Conservation (phyloP, 2,797 vertebrate genomes). For the Lepilemur ruficaudatus region DNA sequence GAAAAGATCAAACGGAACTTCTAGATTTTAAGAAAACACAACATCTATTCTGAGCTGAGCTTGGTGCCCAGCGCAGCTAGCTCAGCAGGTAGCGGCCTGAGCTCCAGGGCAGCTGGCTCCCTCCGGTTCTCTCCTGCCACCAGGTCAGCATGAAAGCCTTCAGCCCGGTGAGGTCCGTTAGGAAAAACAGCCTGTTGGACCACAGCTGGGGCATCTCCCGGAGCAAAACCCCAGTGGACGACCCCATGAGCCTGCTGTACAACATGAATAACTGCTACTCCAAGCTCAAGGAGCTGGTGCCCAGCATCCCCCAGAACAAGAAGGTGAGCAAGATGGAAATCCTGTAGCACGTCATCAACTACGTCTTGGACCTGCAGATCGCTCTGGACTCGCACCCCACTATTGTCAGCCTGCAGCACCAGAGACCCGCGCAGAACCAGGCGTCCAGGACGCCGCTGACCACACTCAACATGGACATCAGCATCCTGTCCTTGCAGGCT, state of each 20-base stretch:
- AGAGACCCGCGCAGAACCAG: conserved; percentile 83
- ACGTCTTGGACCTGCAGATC: conserved; percentile 99
- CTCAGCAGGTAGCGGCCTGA: neutral
- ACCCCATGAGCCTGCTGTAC: conserved; percentile 96
- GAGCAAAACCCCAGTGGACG: conserved; percentile 97
- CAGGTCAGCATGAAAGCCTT: conserved; percentile 94
- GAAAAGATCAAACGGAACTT: neutral
- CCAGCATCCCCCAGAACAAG: conserved; percentile 98
- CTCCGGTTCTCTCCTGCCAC: neutral
- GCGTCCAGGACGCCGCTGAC: conserved; percentile 94
- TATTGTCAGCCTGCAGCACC: conserved; percentile 93
- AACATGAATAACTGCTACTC: conserved; percentile 99
- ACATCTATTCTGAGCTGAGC: conserved; percentile 75
- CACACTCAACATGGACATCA: conserved; percentile 98
- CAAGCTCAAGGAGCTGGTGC: conserved; percentile 98
- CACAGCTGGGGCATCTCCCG: conserved; percentile 95
- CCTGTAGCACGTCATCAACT: conserved; percentile 99
- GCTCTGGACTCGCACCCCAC: conserved; percentile 96
- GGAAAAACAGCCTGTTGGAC: conserved; percentile 93
- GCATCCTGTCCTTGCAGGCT: conserved; percentile 97
- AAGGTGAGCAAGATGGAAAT: conserved; percentile 99
- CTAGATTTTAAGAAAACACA: neutral
- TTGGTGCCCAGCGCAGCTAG: accelerated
- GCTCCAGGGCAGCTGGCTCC: neutral
- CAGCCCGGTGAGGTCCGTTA: conserved; percentile 95